Evolutionary conservation across 2,888 invertebrate species (phyloP).

Genomic region (Eupithecia subumbrata): DNA sequence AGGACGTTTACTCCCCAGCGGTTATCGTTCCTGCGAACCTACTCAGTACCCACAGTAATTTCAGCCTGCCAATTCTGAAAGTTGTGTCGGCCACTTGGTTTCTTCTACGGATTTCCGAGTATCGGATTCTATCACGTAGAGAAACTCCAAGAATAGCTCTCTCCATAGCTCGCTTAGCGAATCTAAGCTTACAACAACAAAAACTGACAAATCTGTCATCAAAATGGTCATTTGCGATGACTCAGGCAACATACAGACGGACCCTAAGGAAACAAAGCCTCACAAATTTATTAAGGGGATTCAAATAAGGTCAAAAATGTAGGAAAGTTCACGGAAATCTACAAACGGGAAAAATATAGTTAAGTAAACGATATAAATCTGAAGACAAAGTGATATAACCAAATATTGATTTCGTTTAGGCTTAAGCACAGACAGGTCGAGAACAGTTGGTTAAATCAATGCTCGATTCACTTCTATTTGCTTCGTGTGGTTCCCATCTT

Average conservation of each 20-base stretch:
- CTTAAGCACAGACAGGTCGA: constrained; percentile 23
- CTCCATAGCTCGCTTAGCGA: neutral
- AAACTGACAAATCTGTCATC: neutral
- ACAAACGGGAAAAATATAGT: constrained; percentile 35
- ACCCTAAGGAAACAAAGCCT: neutral
- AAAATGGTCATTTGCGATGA: neutral
- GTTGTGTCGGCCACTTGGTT: neutral
- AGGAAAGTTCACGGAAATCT: constrained; percentile 13
- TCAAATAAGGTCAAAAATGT: constrained; percentile 20
- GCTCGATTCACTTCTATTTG: neutral
- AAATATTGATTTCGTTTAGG: constrained; percentile 46
- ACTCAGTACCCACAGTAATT: neutral
- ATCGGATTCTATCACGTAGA: neutral
- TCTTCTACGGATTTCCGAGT: neutral
- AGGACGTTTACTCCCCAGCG: neutral
- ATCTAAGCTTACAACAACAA: neutral
- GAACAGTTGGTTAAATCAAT: constrained; percentile 24
- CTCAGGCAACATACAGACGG: neutral
- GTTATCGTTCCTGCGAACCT: neutral
- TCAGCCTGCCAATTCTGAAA: neutral
- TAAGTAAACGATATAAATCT: constrained; percentile 44
- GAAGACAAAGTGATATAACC: constrained; percentile 47
- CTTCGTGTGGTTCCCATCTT: neutral
- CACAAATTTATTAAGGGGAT: constrained; percentile 23
- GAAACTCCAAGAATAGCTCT: neutral